These are phyloP conservation scores for Spilarctia lutea DNA, from an alignment of 2,888 invertebrate genomes.

Conservation along the genomic window DNA sequence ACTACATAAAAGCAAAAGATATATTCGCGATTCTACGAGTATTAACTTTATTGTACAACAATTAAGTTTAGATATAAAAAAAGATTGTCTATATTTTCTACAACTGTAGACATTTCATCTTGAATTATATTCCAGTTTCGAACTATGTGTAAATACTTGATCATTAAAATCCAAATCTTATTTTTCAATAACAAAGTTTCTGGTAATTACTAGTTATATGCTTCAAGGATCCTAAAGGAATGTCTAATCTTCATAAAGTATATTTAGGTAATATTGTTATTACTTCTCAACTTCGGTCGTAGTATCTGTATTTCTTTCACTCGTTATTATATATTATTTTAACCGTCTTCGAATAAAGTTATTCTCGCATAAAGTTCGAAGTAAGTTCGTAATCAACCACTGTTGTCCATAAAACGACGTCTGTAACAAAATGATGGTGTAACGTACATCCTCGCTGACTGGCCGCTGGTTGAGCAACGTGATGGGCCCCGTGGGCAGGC, in stretches of 20 bases:
- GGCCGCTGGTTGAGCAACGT: conserved; percentile 98
- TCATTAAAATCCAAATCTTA: neutral
- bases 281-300: neutral
- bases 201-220: neutral
- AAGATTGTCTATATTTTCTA: neutral
- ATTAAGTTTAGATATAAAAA: neutral
- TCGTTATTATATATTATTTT: neutral
- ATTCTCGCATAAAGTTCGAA: neutral
- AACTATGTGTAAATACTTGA: neutral
- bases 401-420: conserved; percentile 31
- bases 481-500: conserved; percentile 96
- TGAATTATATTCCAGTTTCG: neutral
- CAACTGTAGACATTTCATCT: neutral
- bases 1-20: conserved; percentile 2
- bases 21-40: neutral
- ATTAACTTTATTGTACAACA: neutral
- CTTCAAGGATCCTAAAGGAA: neutral
- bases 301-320: neutral
- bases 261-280: neutral
- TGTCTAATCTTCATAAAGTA: neutral
- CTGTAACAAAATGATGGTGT: conserved; percentile 33
- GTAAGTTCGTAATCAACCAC: conserved; percentile 20
- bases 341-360: conserved; percentile 11
- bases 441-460: conserved; percentile 97
- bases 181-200: neutral